These are phyloP conservation scores for Gastracanthus pulcherrimus DNA, from an alignment of 2,888 invertebrate genomes.

Conservation along the genomic window DNA sequence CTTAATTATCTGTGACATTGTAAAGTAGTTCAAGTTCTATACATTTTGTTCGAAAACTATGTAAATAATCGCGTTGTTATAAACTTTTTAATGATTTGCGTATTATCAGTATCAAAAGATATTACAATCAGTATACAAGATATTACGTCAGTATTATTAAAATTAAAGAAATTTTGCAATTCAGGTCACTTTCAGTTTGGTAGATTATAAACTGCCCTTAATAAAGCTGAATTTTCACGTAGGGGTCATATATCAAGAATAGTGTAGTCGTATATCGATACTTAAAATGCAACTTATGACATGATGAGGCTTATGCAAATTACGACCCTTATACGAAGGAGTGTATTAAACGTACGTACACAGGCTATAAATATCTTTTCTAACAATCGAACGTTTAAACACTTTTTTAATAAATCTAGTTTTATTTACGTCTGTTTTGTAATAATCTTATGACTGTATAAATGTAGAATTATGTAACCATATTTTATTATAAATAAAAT, in stretches of 20 bases:
- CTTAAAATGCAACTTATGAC: neutral
- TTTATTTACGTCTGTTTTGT: too few species aligned
- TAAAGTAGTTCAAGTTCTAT: too few species aligned
- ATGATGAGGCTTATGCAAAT: slow-evolving; percentile 11
- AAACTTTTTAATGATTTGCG: too few species aligned
- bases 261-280: slow-evolving; percentile 18
- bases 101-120: neutral
- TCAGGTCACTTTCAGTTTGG: neutral
- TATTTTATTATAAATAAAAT: too few species aligned
- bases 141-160: neutral
- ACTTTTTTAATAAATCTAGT: too few species aligned
- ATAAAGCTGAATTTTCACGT: neutral
- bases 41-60: too few species aligned
- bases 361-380: neutral
- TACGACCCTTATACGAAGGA: neutral
- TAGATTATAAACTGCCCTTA: neutral
- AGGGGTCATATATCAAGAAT: neutral
- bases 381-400: too few species aligned
- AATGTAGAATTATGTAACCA: too few species aligned
- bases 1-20: too few species aligned
- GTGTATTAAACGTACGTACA: neutral
- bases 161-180: neutral
- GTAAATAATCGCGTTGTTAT: too few species aligned
- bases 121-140: neutral
- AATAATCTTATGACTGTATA: too few species aligned